Conservation (phyloP, 2,797 vertebrate species). For the Hydrocynus forskahlii region DNA sequence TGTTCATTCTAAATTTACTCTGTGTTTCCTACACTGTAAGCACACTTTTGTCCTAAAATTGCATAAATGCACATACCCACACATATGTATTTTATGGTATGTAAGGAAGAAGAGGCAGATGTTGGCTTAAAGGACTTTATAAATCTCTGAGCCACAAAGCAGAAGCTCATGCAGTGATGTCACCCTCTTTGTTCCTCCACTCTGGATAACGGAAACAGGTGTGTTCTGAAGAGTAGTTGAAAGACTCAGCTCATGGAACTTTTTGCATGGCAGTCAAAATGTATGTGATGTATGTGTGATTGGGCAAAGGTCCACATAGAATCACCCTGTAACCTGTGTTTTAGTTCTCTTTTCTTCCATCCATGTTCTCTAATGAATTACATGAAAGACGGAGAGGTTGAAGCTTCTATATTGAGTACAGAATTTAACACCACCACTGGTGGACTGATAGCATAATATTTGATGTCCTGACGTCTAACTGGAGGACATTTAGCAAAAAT, state of each 20-base stretch:
- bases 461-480: no score
- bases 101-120: constrained; percentile 21
- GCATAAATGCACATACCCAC: not conserved
- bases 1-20: no score
- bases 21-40: no score
- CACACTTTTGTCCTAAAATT: no score
- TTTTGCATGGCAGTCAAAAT: not conserved
- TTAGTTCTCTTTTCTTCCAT: not conserved
- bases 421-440: no score
- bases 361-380: not conserved
- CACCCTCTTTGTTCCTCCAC: not conserved
- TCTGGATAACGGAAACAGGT: not conserved
- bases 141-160: constrained; percentile 20
- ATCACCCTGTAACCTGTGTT: not conserved
- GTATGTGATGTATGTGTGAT: not conserved
- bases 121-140: constrained; percentile 8
- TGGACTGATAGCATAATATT: no score
- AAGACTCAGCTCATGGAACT: not conserved
- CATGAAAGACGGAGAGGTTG: not conserved
- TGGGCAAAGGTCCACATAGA: not conserved
- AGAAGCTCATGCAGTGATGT: constrained; percentile 17
- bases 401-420: not conserved
- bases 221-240: not conserved
- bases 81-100: not conserved
- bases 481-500: no score